Conservation (phyloP, 2,797 vertebrate species). For the Hylomyscus alleni region DNA sequence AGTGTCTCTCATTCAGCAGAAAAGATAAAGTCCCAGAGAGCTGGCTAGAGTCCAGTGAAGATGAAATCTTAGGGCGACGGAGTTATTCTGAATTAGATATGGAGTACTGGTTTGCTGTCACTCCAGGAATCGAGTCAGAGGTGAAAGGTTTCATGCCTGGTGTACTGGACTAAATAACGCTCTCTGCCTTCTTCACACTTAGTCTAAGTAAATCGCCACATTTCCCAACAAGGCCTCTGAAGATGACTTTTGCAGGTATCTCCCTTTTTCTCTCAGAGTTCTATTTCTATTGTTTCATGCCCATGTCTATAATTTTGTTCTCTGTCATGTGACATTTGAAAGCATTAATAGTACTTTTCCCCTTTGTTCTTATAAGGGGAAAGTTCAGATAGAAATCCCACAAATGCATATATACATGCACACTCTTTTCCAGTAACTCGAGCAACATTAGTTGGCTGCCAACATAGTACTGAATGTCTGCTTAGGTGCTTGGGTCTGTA, state of each 20-base stretch:
- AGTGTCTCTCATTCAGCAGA: not conserved
- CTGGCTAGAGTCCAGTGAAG: not conserved
- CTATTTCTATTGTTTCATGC: not conserved
- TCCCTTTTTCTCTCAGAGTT: not conserved
- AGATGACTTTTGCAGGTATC: not conserved
- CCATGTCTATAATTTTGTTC: not conserved
- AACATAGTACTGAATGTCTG: not conserved
- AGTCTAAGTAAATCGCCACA: not conserved
- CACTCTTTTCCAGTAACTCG: constrained; percentile 2
- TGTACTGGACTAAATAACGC: not conserved
- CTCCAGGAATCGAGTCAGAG: not conserved
- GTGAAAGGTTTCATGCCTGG: not conserved
- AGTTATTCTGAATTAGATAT: not conserved
- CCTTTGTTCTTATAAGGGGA: not conserved
- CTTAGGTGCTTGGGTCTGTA: not conserved
- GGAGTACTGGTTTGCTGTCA: not conserved
- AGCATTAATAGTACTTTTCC: not conserved
- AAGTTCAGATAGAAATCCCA: constrained; percentile 15
- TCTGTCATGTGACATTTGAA: constrained; percentile 14
- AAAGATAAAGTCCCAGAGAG: not conserved
- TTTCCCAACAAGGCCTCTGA: not conserved
- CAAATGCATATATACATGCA: not conserved
- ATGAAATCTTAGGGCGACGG: not conserved
- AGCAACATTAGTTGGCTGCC: not conserved
- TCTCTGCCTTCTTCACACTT: not conserved